Evolutionary conservation across 2,113 vertebrate species (phyloP), one percentile per base, ranked within the genome.

Genomic region (Chaenocephalus aceratus): DNA sequence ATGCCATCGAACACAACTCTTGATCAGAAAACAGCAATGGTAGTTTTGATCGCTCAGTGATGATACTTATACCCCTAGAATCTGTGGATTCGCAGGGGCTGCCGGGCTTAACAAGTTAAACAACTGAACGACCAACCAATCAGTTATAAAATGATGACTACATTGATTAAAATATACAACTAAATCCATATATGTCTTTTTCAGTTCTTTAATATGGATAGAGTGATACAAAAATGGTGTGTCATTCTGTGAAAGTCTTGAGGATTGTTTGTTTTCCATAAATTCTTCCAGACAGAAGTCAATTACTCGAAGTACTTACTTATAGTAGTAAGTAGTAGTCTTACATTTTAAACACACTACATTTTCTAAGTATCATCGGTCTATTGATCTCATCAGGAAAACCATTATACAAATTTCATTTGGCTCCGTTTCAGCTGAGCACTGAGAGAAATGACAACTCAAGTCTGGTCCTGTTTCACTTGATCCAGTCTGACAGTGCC

Each of bases 351-450:
- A 16, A 58, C 1, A 6, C 56, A 36, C 8, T 23, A 4, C 18
- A 48, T 45, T 79, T 65, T 30, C 46, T 36, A 21, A 56, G 75
- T 69, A 34, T 60, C 59, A 54, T 56, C 34, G 16, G 10, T 64
- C 57, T 52, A 16, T 64, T 59, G 62, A 73, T 64, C 56, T 61
- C 41, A 64, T 84, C 64, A n/a, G 53, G 15, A 53, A 4, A 53
- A 58, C 15, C 16, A 8, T 11, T 34, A n/a, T 65, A 21, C 36
- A 57, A 44, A 23, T 45, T 67, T 78, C 12, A 15, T 65, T 23
- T 9, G 12, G 12, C 15, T 54, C 56, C 61, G 48, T 66, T 62
- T 60, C 26, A 23, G 18, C 26, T 3, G 2, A 3, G 13, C 0
- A 6, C 44, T 75, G 26, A 44, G 18, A 45, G 6, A 41, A 77